Conservation (phyloP, 37 sponge, comb jelly and placozoan genomes). For the Mnemiopsis leidyi region DNA sequence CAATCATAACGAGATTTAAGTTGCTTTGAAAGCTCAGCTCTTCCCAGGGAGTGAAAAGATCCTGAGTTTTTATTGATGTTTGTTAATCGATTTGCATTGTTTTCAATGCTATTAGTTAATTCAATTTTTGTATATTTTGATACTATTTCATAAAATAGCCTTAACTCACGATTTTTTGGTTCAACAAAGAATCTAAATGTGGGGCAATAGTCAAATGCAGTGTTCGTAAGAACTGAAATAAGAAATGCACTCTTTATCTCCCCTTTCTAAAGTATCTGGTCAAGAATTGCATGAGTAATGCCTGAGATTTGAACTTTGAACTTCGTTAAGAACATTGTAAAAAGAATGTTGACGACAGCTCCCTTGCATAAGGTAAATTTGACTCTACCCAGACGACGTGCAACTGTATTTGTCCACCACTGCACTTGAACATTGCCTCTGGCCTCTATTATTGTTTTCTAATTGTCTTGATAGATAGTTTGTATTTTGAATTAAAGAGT, state of each 20-base stretch:
- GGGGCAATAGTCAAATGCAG: background rate
- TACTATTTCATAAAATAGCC: constrained; percentile 38
- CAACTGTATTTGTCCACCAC: no score
- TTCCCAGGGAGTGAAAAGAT: background rate
- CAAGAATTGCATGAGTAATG: no score
- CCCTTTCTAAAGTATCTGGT: no score
- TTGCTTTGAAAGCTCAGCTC: background rate
- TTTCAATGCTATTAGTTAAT: constrained; percentile 50
- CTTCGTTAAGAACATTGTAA: no score
- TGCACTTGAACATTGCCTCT: background rate
- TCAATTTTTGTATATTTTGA: constrained; percentile 65
- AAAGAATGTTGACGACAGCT: no score
- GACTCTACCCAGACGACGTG: no score
- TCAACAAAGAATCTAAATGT: constrained; percentile 34
- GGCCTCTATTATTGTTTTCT: constrained; percentile 42
- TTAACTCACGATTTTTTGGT: constrained; percentile 26
- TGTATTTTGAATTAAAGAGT: constrained; percentile 55
- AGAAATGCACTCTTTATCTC: no score
- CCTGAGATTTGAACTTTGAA: no score
- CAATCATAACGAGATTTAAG: background rate
- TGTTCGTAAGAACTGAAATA: no score
- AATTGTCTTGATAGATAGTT: constrained; percentile 62
- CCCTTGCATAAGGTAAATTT: no score
- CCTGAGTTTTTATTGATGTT: constrained; percentile 5
- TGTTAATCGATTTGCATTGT: constrained; percentile 47